Evolutionary conservation across 2,113 vertebrate species (phyloP), one percentile per base, ranked within the genome.

Genomic region (Neodon shergylaensis): DNA sequence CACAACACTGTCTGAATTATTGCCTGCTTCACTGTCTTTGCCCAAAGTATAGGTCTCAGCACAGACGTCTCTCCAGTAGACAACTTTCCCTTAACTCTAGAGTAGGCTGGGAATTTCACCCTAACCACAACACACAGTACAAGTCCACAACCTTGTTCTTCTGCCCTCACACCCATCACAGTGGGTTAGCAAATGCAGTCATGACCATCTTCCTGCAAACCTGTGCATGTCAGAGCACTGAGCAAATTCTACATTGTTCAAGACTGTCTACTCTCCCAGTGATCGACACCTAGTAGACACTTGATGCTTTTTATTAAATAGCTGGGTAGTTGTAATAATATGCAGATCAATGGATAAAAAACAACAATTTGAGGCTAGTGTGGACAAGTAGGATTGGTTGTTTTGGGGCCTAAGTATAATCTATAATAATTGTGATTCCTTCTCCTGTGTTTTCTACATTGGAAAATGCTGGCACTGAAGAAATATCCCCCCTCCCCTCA

Each of bases 351-450:
- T 39, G 3, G 86, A 74, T 90, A 74, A 76, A 58, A 76, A 95
- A 63, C 31, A 90, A n/a, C 36, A 2, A 90, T 47, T 65, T 76
- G 70, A 94, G 42, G 14, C 54, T 83, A 44, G 72, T 47, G 72
- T 47, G 39, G 85, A 82, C 5, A 61, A 78, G 6, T 61, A 33
- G 6, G 16, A 66, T 68, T 92, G 3, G 7, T 87, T 73, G 54
- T 88, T 66, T n/a, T 47, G 36, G 96, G 26, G 36, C 74, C 22
- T 58, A 39, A 95, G 79, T 42, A 52, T 78, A 83, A 76, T 33
- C 52, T 39, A 19, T 47, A 83, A 11, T 84, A 83, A 78, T 6
- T 65, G 7, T 52, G 33, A 78, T 8, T 49, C 21, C 52, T 44
- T 91, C 11, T 26, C 22, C 73, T 82, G 19, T 58, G 49, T 10